A percentile compares a stretch with the other conserved stretches of the same genome.
Conservation (phyloP, 1,140 invertebrate genomes). For the Saccostrea glomerata region DNA sequence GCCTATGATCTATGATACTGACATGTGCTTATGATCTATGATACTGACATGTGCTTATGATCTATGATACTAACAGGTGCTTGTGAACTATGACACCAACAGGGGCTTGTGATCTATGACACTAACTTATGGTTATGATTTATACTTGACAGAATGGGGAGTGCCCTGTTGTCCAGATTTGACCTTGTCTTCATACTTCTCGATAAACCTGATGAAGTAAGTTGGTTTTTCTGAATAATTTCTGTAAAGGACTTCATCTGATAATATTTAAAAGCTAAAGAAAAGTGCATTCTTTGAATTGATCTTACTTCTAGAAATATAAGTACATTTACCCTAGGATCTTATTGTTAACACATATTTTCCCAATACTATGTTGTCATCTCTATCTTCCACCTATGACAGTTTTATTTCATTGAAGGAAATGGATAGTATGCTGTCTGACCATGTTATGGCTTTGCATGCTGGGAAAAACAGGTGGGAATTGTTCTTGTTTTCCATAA, state of each 20-base stretch:
- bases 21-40: background rate
- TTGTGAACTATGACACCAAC: too few relatives aligned
- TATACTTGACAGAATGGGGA: conserved; percentile 82
- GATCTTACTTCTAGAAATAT: background rate
- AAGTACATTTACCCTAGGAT: too few relatives aligned
- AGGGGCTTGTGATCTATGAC: too few relatives aligned
- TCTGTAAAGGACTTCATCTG: too few relatives aligned
- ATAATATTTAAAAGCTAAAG: background rate
- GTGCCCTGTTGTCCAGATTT: conserved; percentile 93
- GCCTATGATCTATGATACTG: background rate
- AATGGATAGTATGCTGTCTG: conserved; percentile 88
- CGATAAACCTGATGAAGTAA: conserved; percentile 89
- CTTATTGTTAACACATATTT: too few relatives aligned
- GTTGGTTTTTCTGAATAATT: background rate
- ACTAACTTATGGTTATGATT: background rate
- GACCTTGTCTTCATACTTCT: conserved; percentile 95
- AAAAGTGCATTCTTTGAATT: background rate
- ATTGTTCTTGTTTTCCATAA: background rate
- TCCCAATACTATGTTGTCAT: too few relatives aligned
- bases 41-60: too few relatives aligned
- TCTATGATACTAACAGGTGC: too few relatives aligned
- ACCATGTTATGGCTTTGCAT: conserved; percentile 90
- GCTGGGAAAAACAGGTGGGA: conserved; percentile 77
- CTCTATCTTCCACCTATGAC: too few relatives aligned
- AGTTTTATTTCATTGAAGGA: conserved; percentile 76